Evolutionary conservation across 2,797 vertebrate genomes (phyloP).

Genomic region (Lagorchestes hirsutus): DNA sequence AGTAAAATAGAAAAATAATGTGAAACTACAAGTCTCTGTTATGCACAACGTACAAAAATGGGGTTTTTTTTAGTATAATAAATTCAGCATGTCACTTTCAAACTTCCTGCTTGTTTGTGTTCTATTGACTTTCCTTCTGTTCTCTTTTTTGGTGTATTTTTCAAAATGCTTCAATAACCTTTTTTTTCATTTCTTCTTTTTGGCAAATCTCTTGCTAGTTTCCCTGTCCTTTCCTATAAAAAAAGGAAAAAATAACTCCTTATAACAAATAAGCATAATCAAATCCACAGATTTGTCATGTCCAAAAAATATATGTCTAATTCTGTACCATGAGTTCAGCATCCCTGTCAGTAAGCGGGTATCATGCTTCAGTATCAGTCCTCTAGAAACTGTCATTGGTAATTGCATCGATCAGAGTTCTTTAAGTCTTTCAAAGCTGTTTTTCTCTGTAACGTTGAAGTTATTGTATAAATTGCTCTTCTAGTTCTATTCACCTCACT

Average conservation of each 20-base stretch:
- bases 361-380: not conserved
- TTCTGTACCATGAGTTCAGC: not conserved
- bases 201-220: not conserved
- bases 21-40: not conserved
- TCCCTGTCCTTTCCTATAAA: not conserved
- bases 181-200: not conserved
- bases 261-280: not conserved
- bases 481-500: not conserved
- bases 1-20: not conserved
- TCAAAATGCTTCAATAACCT: not conserved
- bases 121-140: not conserved
- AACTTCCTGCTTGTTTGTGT: not conserved
- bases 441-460: not conserved
- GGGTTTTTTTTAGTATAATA: not conserved
- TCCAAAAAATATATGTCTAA: not conserved
- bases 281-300: not conserved
- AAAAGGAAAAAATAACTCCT: not conserved
- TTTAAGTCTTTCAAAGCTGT: not conserved
- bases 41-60: not conserved
- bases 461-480: not conserved
- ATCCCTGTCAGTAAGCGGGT: not conserved
- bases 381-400: not conserved
- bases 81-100: not conserved
- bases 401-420: not conserved
- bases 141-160: not conserved